Evolutionary conservation across 2,888 invertebrate genomes (phyloP).

Genomic region (Apodemia zela): DNA sequence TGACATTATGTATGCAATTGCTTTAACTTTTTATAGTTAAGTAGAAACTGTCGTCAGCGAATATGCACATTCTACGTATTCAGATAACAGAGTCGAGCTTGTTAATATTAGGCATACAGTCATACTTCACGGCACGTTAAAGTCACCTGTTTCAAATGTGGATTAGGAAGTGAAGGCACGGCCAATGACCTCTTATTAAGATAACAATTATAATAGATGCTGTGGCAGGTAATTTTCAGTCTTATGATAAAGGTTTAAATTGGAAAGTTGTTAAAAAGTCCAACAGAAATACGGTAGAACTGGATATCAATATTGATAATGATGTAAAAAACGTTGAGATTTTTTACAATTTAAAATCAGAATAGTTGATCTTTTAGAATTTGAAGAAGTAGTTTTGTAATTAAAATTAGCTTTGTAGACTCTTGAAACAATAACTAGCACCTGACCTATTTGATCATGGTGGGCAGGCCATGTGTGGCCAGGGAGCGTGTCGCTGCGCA

Average conservation of each 20-base stretch:
- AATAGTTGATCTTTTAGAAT: too few species aligned
- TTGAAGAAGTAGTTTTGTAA: too few species aligned
- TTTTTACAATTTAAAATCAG: too few species aligned
- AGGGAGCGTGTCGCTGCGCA: too few species aligned
- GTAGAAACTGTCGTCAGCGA: not conserved
- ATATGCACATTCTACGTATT: not conserved
- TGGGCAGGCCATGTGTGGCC: too few species aligned
- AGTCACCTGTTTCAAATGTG: slow-evolving; percentile 48
- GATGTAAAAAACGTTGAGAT: too few species aligned
- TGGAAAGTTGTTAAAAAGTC: not conserved
- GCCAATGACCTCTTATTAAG: slow-evolving; percentile 52
- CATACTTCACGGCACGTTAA: slow-evolving; percentile 37
- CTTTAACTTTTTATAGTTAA: slow-evolving; percentile 16
- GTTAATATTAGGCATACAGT: slow-evolving; percentile 36
- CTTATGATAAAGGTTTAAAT: not conserved
- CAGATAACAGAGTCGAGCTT: not conserved
- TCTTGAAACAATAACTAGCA: too few species aligned
- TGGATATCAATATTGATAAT: too few species aligned
- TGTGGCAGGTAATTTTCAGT: not conserved
- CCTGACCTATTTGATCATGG: too few species aligned
- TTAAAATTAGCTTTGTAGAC: too few species aligned
- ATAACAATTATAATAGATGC: slow-evolving; percentile 29
- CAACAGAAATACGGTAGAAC: too few species aligned
- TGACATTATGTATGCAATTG: not conserved
- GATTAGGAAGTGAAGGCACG: slow-evolving; percentile 46